A percentile compares a stretch with the other conserved stretches of the same genome.
Conservation (phyloP, 2,797 vertebrate species). For the Naso thynnoides region DNA sequence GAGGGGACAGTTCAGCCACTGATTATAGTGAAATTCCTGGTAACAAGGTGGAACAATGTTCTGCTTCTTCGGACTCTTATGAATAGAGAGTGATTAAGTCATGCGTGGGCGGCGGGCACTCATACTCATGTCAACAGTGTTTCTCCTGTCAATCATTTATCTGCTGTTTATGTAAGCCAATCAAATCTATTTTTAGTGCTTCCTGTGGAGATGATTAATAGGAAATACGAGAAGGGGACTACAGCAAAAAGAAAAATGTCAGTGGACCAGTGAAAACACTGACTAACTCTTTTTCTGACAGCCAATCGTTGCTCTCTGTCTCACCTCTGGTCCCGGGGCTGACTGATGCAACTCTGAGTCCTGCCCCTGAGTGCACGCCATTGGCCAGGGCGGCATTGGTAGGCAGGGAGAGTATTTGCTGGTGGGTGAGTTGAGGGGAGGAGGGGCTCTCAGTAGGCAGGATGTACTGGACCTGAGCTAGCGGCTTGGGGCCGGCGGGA, state of each 20-base stretch:
- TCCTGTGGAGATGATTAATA: conserved; percentile 29
- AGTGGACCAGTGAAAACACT: conserved; percentile 17
- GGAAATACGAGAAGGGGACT: not conserved
- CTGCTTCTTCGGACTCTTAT: conserved; percentile 48
- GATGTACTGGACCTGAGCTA: conserved; percentile 91
- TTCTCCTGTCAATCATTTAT: conserved; percentile 61
- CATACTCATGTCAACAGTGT: conserved; percentile 48
- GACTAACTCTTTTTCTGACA: conserved; percentile 16
- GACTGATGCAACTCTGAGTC: conserved; percentile 81
- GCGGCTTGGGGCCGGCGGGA: conserved; percentile 70
- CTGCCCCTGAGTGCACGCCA: conserved; percentile 84
- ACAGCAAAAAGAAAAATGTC: conserved; percentile 13
- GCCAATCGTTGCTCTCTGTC: conserved; percentile 62
- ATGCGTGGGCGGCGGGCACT: conserved; percentile 49
- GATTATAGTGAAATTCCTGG: conserved; percentile 38
- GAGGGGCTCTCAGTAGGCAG: conserved; percentile 82
- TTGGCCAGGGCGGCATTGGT: conserved; percentile 80
- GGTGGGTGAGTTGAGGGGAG: conserved; percentile 78
- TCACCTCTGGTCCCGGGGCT: conserved; percentile 87
- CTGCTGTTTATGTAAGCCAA: conserved; percentile 61
- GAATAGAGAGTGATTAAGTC: conserved; percentile 58
- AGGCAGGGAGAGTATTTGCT: conserved; percentile 86
- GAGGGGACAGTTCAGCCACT: conserved; percentile 35
- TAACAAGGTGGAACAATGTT: conserved; percentile 45
- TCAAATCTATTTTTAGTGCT: conserved; percentile 55